These are phyloP conservation scores for Myotis brandtii DNA, from an alignment of 2,113 vertebrate species.

Conservation along the genomic window DNA sequence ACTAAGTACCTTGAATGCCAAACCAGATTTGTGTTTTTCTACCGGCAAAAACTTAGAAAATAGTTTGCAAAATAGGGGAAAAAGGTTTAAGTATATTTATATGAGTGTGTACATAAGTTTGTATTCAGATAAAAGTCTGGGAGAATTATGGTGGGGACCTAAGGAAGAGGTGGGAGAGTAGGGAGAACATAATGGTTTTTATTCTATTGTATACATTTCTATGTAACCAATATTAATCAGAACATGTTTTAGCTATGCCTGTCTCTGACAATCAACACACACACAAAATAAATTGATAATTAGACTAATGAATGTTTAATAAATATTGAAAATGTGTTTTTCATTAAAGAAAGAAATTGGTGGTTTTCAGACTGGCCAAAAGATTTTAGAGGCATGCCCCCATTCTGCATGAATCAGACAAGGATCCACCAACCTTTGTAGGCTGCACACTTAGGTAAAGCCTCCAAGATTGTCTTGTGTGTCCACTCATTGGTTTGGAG, in stretches of 20 bases:
- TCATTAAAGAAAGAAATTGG: not conserved
- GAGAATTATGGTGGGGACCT: not conserved
- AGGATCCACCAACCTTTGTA: not conserved
- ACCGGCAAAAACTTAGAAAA: conserved; percentile 40
- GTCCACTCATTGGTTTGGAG: not conserved
- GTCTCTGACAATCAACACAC: not conserved
- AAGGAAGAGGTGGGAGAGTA: not conserved
- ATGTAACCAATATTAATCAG: not conserved
- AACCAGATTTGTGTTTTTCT: not conserved
- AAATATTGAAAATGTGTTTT: conserved; percentile 7
- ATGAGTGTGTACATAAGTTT: not conserved
- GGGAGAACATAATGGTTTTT: not conserved
- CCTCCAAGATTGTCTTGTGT: not conserved
- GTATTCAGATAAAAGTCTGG: not conserved
- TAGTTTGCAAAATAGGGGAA: not conserved
- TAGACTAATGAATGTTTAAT: not conserved
- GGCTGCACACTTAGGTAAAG: not conserved
- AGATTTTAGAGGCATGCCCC: not conserved
- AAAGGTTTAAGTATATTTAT: not conserved
- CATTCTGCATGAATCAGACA: not conserved
- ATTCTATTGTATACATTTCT: not conserved
- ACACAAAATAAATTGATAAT: not conserved
- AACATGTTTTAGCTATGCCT: not conserved
- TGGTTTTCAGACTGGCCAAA: not conserved
- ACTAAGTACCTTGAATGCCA: not conserved